These are phyloP conservation scores for Protophormia terraenovae DNA, from an alignment of 2,888 invertebrate genomes.

Conservation along the genomic window DNA sequence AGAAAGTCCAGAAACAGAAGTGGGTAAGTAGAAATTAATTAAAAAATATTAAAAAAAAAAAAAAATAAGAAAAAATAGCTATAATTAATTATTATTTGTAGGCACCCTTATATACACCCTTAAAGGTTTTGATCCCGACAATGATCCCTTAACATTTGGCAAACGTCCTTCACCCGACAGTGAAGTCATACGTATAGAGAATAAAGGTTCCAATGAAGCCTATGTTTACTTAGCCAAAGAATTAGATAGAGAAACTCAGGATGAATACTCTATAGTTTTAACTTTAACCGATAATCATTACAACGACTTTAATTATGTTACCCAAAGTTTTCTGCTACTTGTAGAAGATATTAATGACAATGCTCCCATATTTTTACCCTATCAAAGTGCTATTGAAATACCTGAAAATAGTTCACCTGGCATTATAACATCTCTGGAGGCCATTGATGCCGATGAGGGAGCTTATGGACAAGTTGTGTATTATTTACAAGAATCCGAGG, in stretches of 20 bases:
- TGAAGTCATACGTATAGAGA: constrained; percentile 92
- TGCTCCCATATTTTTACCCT: constrained; percentile 92
- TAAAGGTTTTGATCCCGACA: constrained; percentile 92
- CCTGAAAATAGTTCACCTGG: constrained; percentile 90
- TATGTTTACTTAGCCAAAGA: constrained; percentile 93
- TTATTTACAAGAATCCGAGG: constrained; percentile 90
- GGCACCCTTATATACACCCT: constrained; percentile 92
- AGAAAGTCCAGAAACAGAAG: constrained; percentile 92
- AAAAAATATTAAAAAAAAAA: neutral
- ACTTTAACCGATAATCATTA: constrained; percentile 94
- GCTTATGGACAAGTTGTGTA: constrained; percentile 96
- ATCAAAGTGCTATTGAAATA: constrained; percentile 90
- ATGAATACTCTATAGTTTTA: constrained; percentile 93
- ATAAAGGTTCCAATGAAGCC: constrained; percentile 90
- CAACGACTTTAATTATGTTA: constrained; percentile 93
- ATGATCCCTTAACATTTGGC: constrained; percentile 91
- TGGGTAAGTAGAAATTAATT: constrained; percentile 88
- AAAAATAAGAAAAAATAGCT: neutral
- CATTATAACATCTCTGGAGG: constrained; percentile 90
- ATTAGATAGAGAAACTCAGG: constrained; percentile 94
- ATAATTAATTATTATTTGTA: constrained; percentile 74
- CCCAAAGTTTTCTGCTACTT: constrained; percentile 92
- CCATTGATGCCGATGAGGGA: constrained; percentile 94
- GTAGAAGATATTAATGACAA: constrained; percentile 97
- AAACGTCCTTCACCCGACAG: constrained; percentile 90